Conservation (phyloP, 1,140 invertebrate species). For the Sitophilus oryzae region DNA sequence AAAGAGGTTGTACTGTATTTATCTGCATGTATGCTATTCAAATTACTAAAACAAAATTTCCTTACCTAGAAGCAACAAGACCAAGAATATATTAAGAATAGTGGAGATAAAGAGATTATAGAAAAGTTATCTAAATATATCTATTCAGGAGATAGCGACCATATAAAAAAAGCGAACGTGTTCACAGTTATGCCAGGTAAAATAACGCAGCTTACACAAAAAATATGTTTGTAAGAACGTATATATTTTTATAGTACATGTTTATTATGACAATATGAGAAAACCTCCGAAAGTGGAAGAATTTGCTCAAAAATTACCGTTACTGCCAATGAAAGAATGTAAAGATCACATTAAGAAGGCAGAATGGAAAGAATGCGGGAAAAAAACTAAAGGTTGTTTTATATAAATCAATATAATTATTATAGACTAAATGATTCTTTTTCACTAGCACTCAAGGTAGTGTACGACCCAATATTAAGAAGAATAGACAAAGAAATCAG, state of each 20-base stretch:
- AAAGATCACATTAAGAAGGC: slow-evolving; percentile 11
- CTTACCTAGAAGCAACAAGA: neutral
- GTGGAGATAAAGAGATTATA: neutral
- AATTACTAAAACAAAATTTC: no score
- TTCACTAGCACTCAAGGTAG: slow-evolving; percentile 20
- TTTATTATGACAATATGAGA: slow-evolving; percentile 13
- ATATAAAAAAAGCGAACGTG: neutral
- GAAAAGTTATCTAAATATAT: slow-evolving; percentile 18
- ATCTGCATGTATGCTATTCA: no score
- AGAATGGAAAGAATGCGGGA: slow-evolving; percentile 4
- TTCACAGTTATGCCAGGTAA: slow-evolving; percentile 21
- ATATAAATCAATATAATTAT: neutral
- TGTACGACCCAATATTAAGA: slow-evolving; percentile 16
- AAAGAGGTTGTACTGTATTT: no score
- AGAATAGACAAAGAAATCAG: slow-evolving; percentile 18
- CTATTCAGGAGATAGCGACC: neutral
- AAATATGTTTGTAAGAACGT: no score
- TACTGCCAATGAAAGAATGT: slow-evolving; percentile 18
- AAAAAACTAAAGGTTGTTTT: slow-evolving; percentile 17
- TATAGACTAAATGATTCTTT: neutral
- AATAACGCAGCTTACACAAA: no score
- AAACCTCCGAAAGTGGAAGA: neutral
- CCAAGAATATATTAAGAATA: no score
- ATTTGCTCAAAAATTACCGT: slow-evolving; percentile 11
- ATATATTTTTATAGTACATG: slow-evolving; percentile 7